These are phyloP conservation scores for Metellina segmentata DNA, from an alignment of 2,888 invertebrate species.

Conservation along the genomic window DNA sequence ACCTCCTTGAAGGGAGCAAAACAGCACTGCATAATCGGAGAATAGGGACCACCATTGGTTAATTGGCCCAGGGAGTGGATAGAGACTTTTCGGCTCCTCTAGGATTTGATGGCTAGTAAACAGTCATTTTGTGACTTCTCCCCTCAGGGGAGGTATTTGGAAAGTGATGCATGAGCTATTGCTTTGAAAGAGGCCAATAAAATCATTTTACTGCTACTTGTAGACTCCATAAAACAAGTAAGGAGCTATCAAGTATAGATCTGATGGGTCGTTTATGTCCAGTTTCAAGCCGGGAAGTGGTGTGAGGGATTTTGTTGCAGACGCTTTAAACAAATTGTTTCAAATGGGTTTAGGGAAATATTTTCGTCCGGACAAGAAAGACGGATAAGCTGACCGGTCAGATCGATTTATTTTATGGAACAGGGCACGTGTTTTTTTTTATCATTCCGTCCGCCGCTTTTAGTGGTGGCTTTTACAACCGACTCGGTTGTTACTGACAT, in stretches of 20 bases:
- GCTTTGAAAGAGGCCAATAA: conserved; percentile 49
- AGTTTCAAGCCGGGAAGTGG: conserved; percentile 11
- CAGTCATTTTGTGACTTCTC: conserved; percentile 59
- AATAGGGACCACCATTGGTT: conserved; percentile 50
- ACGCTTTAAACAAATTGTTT: background rate
- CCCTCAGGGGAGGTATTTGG: conserved; percentile 53
- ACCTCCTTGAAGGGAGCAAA: background rate
- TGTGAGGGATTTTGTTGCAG: background rate
- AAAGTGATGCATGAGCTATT: conserved; percentile 57
- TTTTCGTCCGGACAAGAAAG: background rate
- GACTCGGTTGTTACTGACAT: background rate
- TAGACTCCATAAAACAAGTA: conserved; percentile 68
- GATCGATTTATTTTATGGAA: background rate
- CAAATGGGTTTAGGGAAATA: background rate
- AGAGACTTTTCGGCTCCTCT: conserved; percentile 38
- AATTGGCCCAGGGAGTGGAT: conserved; percentile 53
- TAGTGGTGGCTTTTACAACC: too few species aligned
- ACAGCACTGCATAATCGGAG: conserved; percentile 14
- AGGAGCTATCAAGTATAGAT: conserved; percentile 59
- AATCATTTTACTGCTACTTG: conserved; percentile 64
- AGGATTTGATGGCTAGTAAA: conserved; percentile 74
- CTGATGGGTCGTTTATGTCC: conserved; percentile 20
- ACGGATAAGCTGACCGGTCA: background rate
- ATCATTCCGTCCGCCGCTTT: background rate
- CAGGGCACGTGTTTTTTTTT: background rate